Conservation (phyloP, 1,140 invertebrate species). For the Drosophila pallidifrons region DNA sequence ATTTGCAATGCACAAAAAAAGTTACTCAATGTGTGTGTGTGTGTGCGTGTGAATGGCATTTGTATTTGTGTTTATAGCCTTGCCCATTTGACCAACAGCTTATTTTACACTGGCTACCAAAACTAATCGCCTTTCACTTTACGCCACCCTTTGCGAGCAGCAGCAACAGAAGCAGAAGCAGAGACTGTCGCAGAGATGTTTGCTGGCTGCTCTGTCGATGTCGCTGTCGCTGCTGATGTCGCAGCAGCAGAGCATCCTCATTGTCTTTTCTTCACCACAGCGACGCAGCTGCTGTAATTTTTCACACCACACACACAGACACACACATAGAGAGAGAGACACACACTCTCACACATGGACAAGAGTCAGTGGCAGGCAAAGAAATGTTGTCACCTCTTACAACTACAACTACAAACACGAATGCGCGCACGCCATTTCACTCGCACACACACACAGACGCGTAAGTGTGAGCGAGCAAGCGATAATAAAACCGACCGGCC, state of each 20-base stretch:
- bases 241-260: conserved; percentile 43
- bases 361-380: conserved; percentile 23
- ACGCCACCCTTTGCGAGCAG: conserved; percentile 1
- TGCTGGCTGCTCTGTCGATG: too few relatives aligned
- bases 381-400: conserved; percentile 70
- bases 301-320: conserved; percentile 63
- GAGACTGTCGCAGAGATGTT: conserved; percentile 7
- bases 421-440: conserved; percentile 43
- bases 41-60: background rate
- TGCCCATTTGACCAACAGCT: conserved; percentile 21
- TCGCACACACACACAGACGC: conserved; percentile 29
- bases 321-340: background rate
- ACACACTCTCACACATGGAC: background rate
- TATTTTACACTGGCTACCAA: conserved; percentile 12
- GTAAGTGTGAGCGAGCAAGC: background rate
- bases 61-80: conserved; percentile 2
- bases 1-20: background rate
- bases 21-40: background rate
- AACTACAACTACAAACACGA: conserved; percentile 32
- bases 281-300: conserved; percentile 77
- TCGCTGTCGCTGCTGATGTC: conserved; percentile 1
- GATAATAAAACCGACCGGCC: background rate
- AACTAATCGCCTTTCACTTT: conserved; percentile 64
- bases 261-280: conserved; percentile 62
- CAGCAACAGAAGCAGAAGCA: background rate